Base-by-base conservation (phyloP, 2,888 invertebrate species). In the Chrysomela aeneicollis region DNA sequence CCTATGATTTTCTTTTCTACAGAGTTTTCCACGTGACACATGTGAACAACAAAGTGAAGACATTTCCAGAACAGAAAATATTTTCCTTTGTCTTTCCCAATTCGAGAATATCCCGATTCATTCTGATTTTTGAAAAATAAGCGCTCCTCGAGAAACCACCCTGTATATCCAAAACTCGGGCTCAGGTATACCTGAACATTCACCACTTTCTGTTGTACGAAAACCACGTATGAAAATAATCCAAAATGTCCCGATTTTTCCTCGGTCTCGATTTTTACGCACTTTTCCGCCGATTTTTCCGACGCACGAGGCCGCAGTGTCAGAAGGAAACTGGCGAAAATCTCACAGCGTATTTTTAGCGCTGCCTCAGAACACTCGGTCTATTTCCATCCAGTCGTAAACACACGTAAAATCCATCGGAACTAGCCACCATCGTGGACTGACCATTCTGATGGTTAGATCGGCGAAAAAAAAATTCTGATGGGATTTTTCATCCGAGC, bases 251-350 rank as follows among this genome's bases (percentile, higher is more conserved):
- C 52, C 22, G 21, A 54, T n/a, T 54, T 59, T 51, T 54, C 58
- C 10, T n/a, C 42, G 6, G 21, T 57, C 57, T 19, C 18, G 54
- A 50, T 55, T 61, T 54, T 57, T 54, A 57, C 68, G 64, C 63
- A 65, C 68, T 63, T 59, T 63, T 50, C 18, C 15, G 19, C 22
- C 35, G 19, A 21, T 60, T 52, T 42, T 53, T 50, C 18, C 6
- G 35, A 50, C 54, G 17, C 22, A 4, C 73, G 71, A 71, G 74
- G 72, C 74, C 77, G 78, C 74, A 75, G 76, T 75, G 76, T 75
- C 77, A 77, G 73, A 78, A 77, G 80, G 78, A 80, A 79, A 81
- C 81, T 81, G 79, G 82, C 82, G 75, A 81, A 82, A 78, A 70
- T 73, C 70, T 68, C 70, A 67, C 64, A 67, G 67, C 71, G 73